phyloP scores from a whole-genome alignment of 2,797 vertebrate species.

The Prionace glauca region DNA sequence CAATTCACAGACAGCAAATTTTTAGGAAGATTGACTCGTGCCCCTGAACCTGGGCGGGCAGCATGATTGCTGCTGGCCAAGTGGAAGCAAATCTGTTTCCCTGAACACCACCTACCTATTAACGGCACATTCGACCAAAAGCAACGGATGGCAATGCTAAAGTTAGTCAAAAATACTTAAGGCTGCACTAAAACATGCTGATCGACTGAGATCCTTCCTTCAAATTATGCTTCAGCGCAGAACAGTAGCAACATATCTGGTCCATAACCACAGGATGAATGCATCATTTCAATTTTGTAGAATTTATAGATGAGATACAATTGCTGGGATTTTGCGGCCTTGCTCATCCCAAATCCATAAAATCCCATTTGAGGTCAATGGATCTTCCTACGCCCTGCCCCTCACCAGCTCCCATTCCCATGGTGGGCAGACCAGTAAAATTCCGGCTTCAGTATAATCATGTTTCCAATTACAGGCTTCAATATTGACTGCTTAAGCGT shows the following conservation, averaged over 20 bases:
- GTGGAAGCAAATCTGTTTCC: neutral
- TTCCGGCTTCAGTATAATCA: neutral
- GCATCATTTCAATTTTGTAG: neutral
- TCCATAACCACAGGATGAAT: neutral
- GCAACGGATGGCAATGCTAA: neutral
- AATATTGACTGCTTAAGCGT: neutral
- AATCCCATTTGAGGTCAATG: no score
- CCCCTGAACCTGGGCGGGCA: neutral
- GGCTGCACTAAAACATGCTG: neutral
- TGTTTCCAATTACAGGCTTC: neutral
- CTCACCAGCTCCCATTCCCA: no score
- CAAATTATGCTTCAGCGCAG: neutral
- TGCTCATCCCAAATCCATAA: no score
- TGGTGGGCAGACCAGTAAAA: no score
- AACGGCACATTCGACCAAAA: neutral
- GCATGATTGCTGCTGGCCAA: neutral
- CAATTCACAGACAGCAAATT: neutral
- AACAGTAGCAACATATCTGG: neutral
- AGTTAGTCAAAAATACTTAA: conserved; percentile 17
- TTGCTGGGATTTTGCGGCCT: neutral
- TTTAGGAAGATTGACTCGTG: neutral
- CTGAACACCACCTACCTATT: neutral
- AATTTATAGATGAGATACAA: neutral
- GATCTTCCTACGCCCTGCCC: no score
- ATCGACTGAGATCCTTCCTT: neutral